phyloP scores from a whole-genome alignment of 1,140 invertebrate genomes.

The Heterodera carotae region DNA sequence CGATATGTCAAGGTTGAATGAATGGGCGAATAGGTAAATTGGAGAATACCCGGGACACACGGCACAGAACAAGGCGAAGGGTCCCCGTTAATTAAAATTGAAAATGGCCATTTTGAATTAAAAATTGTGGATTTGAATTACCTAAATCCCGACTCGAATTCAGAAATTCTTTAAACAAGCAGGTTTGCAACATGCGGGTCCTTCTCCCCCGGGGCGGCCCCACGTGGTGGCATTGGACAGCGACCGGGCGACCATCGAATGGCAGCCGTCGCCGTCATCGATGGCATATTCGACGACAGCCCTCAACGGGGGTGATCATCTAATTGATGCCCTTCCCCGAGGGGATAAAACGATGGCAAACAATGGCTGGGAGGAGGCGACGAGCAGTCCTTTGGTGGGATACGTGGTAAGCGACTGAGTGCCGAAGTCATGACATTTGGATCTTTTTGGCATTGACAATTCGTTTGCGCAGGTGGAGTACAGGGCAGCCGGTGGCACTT shows the following conservation, averaged over 20 bases:
- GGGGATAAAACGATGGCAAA: neutral
- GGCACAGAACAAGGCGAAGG: neutral
- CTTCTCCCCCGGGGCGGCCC: slow-evolving; percentile 46
- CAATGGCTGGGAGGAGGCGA: neutral
- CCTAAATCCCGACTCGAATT: neutral
- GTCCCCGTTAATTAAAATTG: neutral
- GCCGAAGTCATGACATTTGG: neutral
- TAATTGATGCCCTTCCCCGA: neutral
- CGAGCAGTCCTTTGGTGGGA: neutral
- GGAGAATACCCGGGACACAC: neutral
- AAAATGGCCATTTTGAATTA: too few relatives aligned
- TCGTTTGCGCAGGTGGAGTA: slow-evolving; percentile 28
- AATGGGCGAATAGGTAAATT: neutral
- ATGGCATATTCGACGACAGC: neutral
- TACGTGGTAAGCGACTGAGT: neutral
- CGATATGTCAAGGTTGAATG: slow-evolving; percentile 1
- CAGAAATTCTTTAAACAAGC: neutral
- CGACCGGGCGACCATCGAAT: slow-evolving; percentile 57
- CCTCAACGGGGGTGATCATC: neutral
- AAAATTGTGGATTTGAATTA: too few relatives aligned
- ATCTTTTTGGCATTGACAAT: neutral
- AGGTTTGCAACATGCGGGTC: neutral
- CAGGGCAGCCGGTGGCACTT: neutral
- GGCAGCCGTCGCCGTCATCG: slow-evolving; percentile 39
- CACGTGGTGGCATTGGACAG: slow-evolving; percentile 54